Evolutionary conservation across 2,797 vertebrate species (phyloP), one percentile per base, ranked within the genome.

Genomic region (Phoeniculus purpureus): DNA sequence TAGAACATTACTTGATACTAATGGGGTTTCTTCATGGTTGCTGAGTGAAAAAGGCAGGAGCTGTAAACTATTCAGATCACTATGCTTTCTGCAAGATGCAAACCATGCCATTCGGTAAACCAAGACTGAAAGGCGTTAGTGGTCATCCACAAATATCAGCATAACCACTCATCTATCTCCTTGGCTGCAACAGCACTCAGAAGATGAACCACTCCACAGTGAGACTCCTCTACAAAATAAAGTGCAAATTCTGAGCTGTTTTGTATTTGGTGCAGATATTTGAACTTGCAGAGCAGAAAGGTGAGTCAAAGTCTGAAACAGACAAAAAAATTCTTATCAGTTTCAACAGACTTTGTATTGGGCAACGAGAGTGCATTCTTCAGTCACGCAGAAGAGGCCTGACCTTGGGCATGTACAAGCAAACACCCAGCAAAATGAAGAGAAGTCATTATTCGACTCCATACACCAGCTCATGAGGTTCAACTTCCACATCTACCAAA

Each of bases 151-250:
- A 59, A 65, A 32, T 5, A 40, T 6, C 27, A 40, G 56, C 15
- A 22, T 5, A 31, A 60, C 22, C 15, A 47, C 1, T 0, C 7
- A 21, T 15, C 7, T 15, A 19, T 32, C 32, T 51, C 16, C 23
- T 37, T 14, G 29, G 32, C 18, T 59, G 40, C 43, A 60, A 67
- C 27, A 55, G 21, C 20, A 20, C 26, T 1, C 19, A 56, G 65
- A 51, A 32, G 22, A 5, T 52, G 26, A 65, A 66, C 55, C 19
- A 17, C 13, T 56, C n/a, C 47, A 52, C 40, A 21, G 12, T 4
- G 23, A 45, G 56, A 51, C 27, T 34, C 52, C 29, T 61, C 19
- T 34, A 32, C 1, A 3, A 56, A 64, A 56, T 58, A 68, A 92
- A 77, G 31, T 26, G 55, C 71, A 87, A 72, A 89, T 52, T 89